Evolutionary conservation across 2,888 invertebrate species (phyloP).

Genomic region (Notodonta ziczac): DNA sequence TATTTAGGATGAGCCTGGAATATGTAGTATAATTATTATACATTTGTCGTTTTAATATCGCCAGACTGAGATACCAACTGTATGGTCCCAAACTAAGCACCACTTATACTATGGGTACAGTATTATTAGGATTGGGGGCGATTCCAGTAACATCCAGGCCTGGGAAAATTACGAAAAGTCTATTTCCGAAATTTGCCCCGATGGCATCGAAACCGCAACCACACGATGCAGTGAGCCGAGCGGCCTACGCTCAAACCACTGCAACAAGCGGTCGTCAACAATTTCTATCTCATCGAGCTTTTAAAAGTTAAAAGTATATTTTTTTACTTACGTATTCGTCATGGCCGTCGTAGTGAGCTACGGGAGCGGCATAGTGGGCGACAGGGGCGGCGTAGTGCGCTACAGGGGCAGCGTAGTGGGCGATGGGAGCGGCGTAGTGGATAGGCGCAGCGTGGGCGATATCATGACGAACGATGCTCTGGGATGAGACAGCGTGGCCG

Average conservation of each 20-base stretch:
- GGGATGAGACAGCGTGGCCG: constrained; percentile 36
- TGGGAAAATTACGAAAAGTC: no score
- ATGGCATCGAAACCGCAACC: no score
- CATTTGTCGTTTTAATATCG: no score
- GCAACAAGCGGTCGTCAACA: no score
- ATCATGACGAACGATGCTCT: constrained; percentile 39
- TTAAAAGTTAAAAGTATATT: not conserved
- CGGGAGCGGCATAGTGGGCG: constrained; percentile 39
- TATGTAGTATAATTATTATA: not conserved
- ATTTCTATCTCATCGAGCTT: not conserved
- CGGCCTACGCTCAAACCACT: no score
- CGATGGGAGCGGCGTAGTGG: constrained; percentile 22
- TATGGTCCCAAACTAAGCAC: no score
- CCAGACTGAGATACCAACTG: no score
- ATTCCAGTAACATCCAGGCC: no score
- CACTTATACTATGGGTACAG: no score
- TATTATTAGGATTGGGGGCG: no score
- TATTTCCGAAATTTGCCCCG: no score
- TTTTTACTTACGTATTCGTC: constrained; percentile 42
- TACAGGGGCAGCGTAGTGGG: constrained; percentile 43
- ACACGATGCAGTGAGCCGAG: no score
- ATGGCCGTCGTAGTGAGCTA: constrained; percentile 40
- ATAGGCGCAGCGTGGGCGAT: constrained; percentile 24
- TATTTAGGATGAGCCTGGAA: constrained; percentile 77
- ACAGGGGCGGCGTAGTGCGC: constrained; percentile 29